Base-by-base conservation (phyloP, 2,797 vertebrate species). In the Sylvilagus floridanus region DNA sequence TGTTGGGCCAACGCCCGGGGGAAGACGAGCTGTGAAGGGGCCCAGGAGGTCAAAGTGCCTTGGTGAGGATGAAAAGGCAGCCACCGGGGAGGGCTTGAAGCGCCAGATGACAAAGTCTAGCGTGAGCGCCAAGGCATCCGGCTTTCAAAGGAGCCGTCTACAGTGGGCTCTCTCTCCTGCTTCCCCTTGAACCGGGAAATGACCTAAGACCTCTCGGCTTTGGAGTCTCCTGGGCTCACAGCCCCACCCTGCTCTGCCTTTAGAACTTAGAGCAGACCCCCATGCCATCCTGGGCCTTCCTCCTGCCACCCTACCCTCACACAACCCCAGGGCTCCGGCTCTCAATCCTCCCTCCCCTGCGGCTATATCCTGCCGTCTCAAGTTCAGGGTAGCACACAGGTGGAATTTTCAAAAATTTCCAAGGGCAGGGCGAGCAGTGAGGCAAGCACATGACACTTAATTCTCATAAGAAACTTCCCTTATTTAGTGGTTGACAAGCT, bases 391-490 rank as follows among this genome's bases (percentile, higher is more conserved):
- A 63, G 66, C 82, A 68, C 69, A 28, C 73, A 90, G 22, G 22
- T n/a, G 92, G 60, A 35, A 85, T 83, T 69, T 84, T 94, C 32
- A 32, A 16, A 94, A 92, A 60, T 92, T 93, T 81, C 92, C 93
- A 84, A 86, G 63, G 81, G 72, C 71, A 73, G 17, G 81, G 28
- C 11, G 12, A 32, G 10, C 1, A 0, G 28, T 54, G 71, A 85
- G 22, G 82, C 85, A 2, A 5, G 73, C 16, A 35, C 22, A 7
- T 30, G 21, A 65, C 78, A 69, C 93, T 93, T 92, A 17, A 4
- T 84, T 88, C 92, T 92, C 57, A 52, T 4, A 54, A 79, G 95
- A 91, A 77, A 92, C 93, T 96, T 96, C 95, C 93, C 94, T 78
- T 92, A 96, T 93, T 94, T 84, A 13, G 78, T 77, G 84, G 82